Base-by-base conservation (phyloP, 2,797 vertebrate genomes). In the Melanotaenia maccullochi region DNA sequence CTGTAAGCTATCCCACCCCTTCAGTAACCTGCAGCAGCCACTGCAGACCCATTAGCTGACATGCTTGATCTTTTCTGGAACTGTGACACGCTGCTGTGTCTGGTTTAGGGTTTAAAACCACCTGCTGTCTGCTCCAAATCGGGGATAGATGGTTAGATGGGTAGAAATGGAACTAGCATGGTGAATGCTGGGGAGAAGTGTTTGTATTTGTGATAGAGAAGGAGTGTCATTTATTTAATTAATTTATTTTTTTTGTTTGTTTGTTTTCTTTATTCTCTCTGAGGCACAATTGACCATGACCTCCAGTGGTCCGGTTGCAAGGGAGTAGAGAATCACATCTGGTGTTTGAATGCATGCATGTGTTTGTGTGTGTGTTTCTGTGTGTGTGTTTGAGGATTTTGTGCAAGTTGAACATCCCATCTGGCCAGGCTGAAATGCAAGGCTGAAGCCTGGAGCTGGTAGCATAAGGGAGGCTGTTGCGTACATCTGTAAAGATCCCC, bases 331-430 rank as follows among this genome's bases (percentile, higher is more conserved):
- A 68, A 89, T 32, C 88, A 87, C 89, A 90, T 90, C 89, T 91
- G 88, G 75, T 81, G 75, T 76, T 70, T 68, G 24, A 2, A n/a
- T 76, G 28, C 68, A 25, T 68, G 65, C 59, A 32, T 51, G 51
- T 71, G 54, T 68, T 55, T 57, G 36, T 42, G 32, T 65, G 64
- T 33, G 42, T 71, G 55, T 30, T 65, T 70, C 62, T 68, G 38
- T 68, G 38, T 66, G 63, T 69, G 68, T 70, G 73, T 71, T 52
- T 69, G 35, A 64, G 55, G 56, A 36, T 38, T 77, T 71, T 85
- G 82, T 84, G 82, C 67, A 60, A 80, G 67, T 83, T 85, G 68
- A 87, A 78, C 77, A 83, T 87, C 86, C 88, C 88, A 90, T 93
- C 90, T 93, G 92, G 84, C 42, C 32, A 3, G 3, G 49, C n/a